These are phyloP conservation scores for Monochamus saltuarius DNA, from an alignment of 1,140 invertebrate species.

Conservation along the genomic window DNA sequence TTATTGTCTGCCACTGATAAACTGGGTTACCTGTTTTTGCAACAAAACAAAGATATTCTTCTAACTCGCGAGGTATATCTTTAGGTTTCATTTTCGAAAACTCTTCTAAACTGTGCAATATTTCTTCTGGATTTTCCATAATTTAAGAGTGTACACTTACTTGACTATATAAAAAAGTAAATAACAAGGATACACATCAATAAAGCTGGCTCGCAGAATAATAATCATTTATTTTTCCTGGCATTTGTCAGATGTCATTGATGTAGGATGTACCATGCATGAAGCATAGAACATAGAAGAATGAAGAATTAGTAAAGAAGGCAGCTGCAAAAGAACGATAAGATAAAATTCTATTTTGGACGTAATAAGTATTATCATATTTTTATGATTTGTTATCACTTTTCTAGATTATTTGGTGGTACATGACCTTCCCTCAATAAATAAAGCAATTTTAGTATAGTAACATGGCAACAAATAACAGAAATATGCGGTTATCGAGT, in stretches of 20 bases:
- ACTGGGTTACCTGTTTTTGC: slow-evolving; percentile 92
- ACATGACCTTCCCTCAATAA: too few species aligned
- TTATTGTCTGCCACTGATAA: slow-evolving; percentile 88
- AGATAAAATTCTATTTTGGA: too few species aligned
- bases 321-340: too few species aligned
- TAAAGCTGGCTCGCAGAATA: neutral
- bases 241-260: slow-evolving; percentile 11
- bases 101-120: slow-evolving; percentile 77
- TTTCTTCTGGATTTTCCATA: slow-evolving; percentile 86
- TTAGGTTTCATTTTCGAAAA: slow-evolving; percentile 80
- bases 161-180: neutral
- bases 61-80: slow-evolving; percentile 84
- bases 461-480: too few species aligned
- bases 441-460: too few species aligned
- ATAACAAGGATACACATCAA: neutral
- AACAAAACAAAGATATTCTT: slow-evolving; percentile 87
- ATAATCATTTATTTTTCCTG: slow-evolving; percentile 1
- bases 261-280: slow-evolving; percentile 3
- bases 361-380: too few species aligned
- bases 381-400: too few species aligned
- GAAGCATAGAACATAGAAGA: neutral
- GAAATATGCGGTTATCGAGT: too few species aligned
- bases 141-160: slow-evolving; percentile 6
- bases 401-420: too few species aligned
- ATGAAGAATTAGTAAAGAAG: too few species aligned